These are phyloP conservation scores for Hemitrygon akajei DNA, from an alignment of 2,797 vertebrate genomes.

Conservation along the genomic window DNA sequence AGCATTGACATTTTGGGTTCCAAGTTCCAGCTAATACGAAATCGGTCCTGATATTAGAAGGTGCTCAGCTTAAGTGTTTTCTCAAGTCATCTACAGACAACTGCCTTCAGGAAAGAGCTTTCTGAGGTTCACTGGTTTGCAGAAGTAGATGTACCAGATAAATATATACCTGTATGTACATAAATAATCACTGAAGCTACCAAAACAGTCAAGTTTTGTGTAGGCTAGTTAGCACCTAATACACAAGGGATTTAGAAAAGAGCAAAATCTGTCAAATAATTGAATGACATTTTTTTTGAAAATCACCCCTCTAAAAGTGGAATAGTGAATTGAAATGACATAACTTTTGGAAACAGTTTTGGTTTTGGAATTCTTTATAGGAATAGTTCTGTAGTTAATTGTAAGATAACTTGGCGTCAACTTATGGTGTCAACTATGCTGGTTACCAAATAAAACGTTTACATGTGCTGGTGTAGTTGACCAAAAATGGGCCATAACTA, in stretches of 20 bases:
- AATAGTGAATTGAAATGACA: not conserved
- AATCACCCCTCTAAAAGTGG: not conserved
- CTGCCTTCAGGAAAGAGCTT: not conserved
- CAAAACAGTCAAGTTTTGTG: not conserved
- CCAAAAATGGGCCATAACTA: not conserved
- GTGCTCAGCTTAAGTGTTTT: not conserved
- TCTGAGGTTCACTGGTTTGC: conserved; percentile 3
- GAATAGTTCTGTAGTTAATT: conserved; percentile 13
- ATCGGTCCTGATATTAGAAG: not conserved
- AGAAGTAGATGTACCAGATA: not conserved
- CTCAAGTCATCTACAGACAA: not conserved
- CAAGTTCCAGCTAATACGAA: not conserved
- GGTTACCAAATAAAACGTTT: not conserved
- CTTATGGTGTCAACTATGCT: conserved; percentile 16
- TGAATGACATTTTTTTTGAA: not conserved
- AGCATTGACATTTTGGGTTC: not conserved
- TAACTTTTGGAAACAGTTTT: not conserved
- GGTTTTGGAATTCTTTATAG: not conserved
- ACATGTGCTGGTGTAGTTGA: no score
- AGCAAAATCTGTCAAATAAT: not conserved
- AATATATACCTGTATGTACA: not conserved
- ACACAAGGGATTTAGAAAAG: no score
- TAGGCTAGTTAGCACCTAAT: not conserved
- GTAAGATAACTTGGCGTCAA: not conserved
- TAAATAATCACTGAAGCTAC: not conserved